These are phyloP conservation scores for Guaruba guarouba DNA, from an alignment of 2,113 vertebrate species.

Conservation along the genomic window DNA sequence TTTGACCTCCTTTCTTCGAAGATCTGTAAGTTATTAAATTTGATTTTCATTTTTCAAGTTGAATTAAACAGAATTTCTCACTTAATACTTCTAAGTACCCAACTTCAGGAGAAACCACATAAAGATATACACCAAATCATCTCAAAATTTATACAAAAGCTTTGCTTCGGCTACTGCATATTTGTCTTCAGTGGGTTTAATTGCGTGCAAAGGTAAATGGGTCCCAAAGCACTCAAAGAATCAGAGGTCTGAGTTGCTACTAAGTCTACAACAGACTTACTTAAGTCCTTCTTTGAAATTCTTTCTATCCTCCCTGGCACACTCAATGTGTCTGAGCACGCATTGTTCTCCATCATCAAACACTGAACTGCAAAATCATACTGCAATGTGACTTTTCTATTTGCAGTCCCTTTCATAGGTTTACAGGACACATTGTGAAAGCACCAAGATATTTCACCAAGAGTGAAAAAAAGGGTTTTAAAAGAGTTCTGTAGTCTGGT, in stretches of 20 bases:
- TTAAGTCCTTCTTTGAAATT: neutral
- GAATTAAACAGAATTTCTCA: constrained; percentile 1
- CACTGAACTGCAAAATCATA: neutral
- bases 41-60: neutral
- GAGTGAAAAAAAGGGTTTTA: neutral
- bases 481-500: neutral
- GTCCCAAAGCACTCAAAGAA: neutral
- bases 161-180: neutral
- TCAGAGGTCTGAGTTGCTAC: neutral
- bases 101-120: neutral
- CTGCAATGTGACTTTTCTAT: neutral
- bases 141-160: neutral
- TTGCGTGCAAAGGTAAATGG: neutral
- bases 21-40: neutral
- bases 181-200: neutral
- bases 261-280: neutral
- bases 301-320: neutral
- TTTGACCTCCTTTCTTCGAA: neutral
- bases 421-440: neutral
- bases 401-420: neutral
- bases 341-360: neutral
- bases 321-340: neutral
- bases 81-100: neutral
- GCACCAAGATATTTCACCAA: neutral
- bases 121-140: neutral